These are phyloP conservation scores for Drosophila repletoides DNA, from an alignment of 1,140 invertebrate species.

Conservation along the genomic window DNA sequence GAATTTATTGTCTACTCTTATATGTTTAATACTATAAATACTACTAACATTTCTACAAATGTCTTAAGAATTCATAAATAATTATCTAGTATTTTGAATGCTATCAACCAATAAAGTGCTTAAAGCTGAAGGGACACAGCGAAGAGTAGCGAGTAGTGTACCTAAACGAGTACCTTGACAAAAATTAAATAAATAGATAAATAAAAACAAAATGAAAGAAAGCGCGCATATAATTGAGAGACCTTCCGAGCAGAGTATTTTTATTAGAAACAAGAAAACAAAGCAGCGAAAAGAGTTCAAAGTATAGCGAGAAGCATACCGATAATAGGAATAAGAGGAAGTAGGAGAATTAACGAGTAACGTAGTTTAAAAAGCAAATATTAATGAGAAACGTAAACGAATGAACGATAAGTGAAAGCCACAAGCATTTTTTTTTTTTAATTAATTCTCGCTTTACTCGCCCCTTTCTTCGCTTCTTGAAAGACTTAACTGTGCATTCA, in stretches of 20 bases:
- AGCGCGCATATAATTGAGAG: neutral
- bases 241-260: too few species aligned
- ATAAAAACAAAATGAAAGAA: neutral
- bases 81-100: slow-evolving; percentile 8
- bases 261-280: too few species aligned
- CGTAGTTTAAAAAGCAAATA: too few species aligned
- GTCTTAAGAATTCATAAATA: slow-evolving; percentile 14
- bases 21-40: slow-evolving; percentile 9
- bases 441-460: slow-evolving; percentile 24
- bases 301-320: neutral
- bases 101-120: slow-evolving; percentile 10
- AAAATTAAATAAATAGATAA: neutral
- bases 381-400: too few species aligned
- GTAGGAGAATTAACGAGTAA: too few species aligned
- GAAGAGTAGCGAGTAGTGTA: neutral
- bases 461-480: neutral
- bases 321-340: too few species aligned
- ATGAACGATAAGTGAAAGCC: neutral
- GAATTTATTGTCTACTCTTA: slow-evolving; percentile 62
- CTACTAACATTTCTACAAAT: slow-evolving; percentile 5
- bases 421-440: neutral
- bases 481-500: slow-evolving; percentile 34
- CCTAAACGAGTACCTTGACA: neutral
- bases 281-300: neutral
- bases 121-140: neutral